Conservation (phyloP, 30 jellyfish, hydroid and myxozoan genomes). For the Catostylus mosaicus region DNA sequence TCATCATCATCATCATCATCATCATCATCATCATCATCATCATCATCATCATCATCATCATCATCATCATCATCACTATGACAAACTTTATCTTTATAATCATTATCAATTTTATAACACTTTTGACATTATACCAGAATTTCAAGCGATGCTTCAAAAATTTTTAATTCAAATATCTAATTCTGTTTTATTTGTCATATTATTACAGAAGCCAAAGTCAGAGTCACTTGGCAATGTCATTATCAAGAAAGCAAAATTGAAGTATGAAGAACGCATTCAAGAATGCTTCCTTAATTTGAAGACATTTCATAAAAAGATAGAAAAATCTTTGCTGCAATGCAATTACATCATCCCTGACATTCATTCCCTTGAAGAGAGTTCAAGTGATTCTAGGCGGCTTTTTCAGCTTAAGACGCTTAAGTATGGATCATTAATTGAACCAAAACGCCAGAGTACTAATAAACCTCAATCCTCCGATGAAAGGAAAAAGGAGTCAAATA, state of each 20-base stretch:
- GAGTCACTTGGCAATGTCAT: background rate
- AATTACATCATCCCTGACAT: background rate
- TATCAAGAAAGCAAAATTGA: background rate
- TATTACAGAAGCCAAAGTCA: background rate
- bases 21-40: slow-evolving; percentile 39
- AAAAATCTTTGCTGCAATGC: background rate
- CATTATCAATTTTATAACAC: no score
- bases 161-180: no score
- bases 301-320: background rate
- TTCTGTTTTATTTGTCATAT: no score
- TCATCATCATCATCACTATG: no score
- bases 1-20: slow-evolving; percentile 36
- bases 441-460: no score
- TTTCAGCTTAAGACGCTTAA: background rate
- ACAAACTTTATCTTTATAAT: no score
- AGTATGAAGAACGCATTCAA: background rate
- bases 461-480: background rate
- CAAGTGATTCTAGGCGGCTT: background rate
- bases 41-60: slow-evolving; percentile 16
- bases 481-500: background rate
- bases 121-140: no score
- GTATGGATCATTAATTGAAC: background rate
- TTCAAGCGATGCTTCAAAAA: no score
- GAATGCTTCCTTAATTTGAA: background rate
- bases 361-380: background rate